A percentile compares a stretch with the other conserved stretches of the same genome.
Conservation (phyloP, 2,113 vertebrate genomes). For the Clarias macrocephalus region DNA sequence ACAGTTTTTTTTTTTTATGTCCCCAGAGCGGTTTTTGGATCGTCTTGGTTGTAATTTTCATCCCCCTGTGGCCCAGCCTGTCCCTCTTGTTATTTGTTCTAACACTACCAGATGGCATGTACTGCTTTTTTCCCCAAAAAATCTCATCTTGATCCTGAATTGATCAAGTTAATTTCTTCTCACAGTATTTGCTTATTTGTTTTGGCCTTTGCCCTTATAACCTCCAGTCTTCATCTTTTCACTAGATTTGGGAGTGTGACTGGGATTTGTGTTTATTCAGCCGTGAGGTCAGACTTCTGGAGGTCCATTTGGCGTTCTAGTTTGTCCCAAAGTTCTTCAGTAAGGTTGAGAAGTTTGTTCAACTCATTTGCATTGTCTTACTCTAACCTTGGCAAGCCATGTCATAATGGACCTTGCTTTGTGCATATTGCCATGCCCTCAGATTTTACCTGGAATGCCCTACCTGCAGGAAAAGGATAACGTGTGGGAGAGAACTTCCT, state of each 20-base stretch:
- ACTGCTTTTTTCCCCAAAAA: background rate
- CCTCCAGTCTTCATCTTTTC: too few relatives aligned
- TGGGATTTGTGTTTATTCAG: too few relatives aligned
- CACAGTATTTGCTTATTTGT: background rate
- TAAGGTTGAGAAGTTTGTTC: background rate
- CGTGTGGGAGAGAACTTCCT: background rate
- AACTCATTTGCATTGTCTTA: background rate
- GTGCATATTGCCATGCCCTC: background rate
- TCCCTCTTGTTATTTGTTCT: background rate
- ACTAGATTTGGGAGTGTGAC: too few relatives aligned
- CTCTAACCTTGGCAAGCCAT: background rate
- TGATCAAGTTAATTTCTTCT: background rate
- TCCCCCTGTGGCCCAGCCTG: background rate
- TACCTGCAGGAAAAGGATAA: background rate
- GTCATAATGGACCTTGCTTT: background rate
- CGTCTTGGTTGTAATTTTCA: background rate
- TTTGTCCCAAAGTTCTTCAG: background rate
- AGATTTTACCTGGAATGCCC: too few relatives aligned
- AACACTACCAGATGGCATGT: slow-evolving; percentile 12
- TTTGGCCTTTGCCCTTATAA: too few relatives aligned
- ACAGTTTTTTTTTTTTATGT: background rate
- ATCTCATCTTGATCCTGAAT: background rate
- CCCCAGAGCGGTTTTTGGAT: background rate
- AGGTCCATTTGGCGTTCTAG: background rate
- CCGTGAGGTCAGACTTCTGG: too few relatives aligned